Conservation (phyloP, 2,888 invertebrate genomes). For the Beris morrisii region DNA sequence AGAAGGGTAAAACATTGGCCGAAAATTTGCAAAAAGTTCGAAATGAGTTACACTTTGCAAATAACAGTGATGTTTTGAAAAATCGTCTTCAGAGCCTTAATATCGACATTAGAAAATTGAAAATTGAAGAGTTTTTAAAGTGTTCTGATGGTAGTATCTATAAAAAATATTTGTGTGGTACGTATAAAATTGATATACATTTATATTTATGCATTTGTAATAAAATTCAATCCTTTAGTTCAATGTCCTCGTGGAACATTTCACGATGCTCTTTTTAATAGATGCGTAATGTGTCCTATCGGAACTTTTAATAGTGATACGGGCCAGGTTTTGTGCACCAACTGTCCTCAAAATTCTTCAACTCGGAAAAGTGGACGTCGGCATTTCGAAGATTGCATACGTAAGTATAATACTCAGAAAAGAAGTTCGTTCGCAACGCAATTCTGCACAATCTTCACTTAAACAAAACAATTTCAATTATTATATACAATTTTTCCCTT, state of each 20-base stretch:
- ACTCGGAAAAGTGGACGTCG: constrained; percentile 60
- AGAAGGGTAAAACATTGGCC: constrained; percentile 46
- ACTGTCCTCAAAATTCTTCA: constrained; percentile 62
- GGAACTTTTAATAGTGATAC: constrained; percentile 63
- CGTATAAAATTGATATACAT: constrained; percentile 38
- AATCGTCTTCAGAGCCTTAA: constrained; percentile 40
- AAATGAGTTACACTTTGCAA: constrained; percentile 40
- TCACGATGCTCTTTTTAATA: constrained; percentile 59
- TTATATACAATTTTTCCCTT: too few relatives aligned
- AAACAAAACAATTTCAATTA: too few relatives aligned
- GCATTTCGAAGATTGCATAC: constrained; percentile 59
- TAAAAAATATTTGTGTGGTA: constrained; percentile 62
- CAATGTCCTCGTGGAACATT: constrained; percentile 68
- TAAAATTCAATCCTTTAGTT: constrained; percentile 54
- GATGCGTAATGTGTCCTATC: constrained; percentile 63
- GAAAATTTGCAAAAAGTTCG: constrained; percentile 43
- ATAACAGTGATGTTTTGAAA: constrained; percentile 41
- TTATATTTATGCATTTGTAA: too few relatives aligned
- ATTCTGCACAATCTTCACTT: too few relatives aligned
- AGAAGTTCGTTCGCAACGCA: too few relatives aligned
- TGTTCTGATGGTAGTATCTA: constrained; percentile 62
- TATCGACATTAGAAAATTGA: constrained; percentile 43
- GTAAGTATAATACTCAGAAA: constrained; percentile 48
- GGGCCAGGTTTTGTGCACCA: constrained; percentile 60
- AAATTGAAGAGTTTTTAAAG: constrained; percentile 44